Conservation (phyloP, 30 jellyfish, hydroid and myxozoan species). For the Cassiopea xamachana region DNA sequence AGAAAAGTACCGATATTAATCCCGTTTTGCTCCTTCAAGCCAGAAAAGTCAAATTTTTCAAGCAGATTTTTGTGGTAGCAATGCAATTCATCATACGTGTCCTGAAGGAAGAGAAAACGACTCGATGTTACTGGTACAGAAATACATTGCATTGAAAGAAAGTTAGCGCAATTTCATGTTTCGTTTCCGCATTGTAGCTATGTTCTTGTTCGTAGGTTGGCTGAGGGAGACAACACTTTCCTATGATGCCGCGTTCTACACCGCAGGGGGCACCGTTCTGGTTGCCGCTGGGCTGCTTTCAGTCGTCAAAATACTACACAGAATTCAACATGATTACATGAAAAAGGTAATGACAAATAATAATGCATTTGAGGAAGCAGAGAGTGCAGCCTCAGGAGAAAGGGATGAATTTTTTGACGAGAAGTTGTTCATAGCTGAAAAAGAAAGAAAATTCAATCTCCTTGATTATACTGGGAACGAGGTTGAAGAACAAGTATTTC, state of each 20-base stretch:
- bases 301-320: conserved; percentile 30
- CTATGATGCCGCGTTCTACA: conserved; percentile 60
- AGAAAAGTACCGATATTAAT: too few relatives aligned
- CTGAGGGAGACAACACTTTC: conserved; percentile 49
- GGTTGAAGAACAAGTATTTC: not conserved
- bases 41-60: too few relatives aligned
- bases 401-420: not conserved
- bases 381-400: conserved; percentile 1
- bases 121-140: not conserved
- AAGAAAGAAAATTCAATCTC: not conserved
- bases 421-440: not conserved
- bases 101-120: too few relatives aligned
- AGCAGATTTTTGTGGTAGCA: too few relatives aligned
- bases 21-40: too few relatives aligned
- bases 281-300: conserved; percentile 46
- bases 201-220: conserved; percentile 45
- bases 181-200: not conserved
- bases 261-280: conserved; percentile 59
- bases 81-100: too few relatives aligned
- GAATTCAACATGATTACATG: not conserved
- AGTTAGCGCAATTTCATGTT: not conserved
- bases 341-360: not conserved
- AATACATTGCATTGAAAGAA: too few relatives aligned
- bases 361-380: not conserved
- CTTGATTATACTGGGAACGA: not conserved